Percentiles rank a stretch among this genome's conserved stretches.
phyloP scores from a whole-genome alignment of 37 sponge, comb jelly and placozoan genomes.

The Mnemiopsis leidyi region DNA sequence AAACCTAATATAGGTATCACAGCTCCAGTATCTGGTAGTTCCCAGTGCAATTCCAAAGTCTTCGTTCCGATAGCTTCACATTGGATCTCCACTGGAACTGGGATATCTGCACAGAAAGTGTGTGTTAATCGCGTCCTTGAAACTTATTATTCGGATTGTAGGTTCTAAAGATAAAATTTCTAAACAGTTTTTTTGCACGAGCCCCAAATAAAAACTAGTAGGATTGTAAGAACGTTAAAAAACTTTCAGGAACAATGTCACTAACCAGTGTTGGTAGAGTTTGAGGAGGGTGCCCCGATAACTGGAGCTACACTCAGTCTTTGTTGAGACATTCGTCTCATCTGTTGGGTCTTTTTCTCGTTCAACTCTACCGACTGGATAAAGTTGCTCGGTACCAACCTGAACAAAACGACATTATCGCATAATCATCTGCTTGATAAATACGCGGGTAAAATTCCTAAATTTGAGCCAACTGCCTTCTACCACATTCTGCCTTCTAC shows the following conservation, averaged over 20 bases:
- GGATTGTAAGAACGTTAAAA: background rate
- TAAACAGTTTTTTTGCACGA: no score
- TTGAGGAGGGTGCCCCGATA: background rate
- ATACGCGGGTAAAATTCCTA: no score
- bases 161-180: no score
- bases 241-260: background rate
- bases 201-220: no score
- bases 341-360: conserved; percentile 47
- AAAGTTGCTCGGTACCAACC: conserved; percentile 34
- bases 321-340: conserved; percentile 38
- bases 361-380: conserved; percentile 33
- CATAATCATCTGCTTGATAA: no score
- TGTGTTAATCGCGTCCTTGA: no score
- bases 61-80: conserved; percentile 21
- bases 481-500: no score
- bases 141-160: no score
- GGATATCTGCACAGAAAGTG: background rate
- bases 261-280: background rate
- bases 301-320: background rate
- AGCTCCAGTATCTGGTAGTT: conserved; percentile 13
- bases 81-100: background rate
- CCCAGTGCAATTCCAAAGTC: background rate
- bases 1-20: background rate
- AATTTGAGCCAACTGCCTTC: no score
- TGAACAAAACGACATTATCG: no score